These are phyloP conservation scores for Anoplius nigerrimus DNA, from an alignment of 2,888 invertebrate genomes.

Conservation along the genomic window DNA sequence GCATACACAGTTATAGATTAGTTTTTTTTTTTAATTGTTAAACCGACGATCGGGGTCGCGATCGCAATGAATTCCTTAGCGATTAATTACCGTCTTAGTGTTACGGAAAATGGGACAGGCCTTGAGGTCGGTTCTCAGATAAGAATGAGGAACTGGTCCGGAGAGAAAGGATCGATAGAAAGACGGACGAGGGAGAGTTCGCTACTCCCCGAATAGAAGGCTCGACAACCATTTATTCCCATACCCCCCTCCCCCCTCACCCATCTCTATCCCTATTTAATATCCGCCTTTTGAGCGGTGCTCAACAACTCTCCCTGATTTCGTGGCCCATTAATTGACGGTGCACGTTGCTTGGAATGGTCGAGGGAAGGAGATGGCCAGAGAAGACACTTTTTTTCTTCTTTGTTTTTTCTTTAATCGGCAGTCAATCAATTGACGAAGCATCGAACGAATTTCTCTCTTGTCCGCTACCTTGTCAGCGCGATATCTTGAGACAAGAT, in stretches of 20 bases:
- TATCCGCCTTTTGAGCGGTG: not conserved
- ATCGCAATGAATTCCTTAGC: slow-evolving; percentile 27
- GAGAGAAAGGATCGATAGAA: slow-evolving; percentile 9
- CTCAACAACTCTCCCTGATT: not conserved
- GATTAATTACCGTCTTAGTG: slow-evolving; percentile 26
- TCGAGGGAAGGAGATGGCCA: too few relatives aligned
- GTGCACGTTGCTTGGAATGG: not conserved
- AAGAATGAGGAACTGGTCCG: slow-evolving; percentile 20
- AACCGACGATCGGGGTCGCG: slow-evolving; percentile 17
- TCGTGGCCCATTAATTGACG: not conserved
- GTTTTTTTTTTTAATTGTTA: slow-evolving; percentile 5
- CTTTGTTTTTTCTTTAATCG: too few relatives aligned
- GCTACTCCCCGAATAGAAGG: too few relatives aligned
- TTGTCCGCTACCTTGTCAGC: too few relatives aligned
- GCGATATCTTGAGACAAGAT: too few relatives aligned
- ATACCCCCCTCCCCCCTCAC: too few relatives aligned
- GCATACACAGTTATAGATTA: not conserved
- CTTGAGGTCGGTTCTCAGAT: slow-evolving; percentile 8
- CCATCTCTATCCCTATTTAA: too few relatives aligned
- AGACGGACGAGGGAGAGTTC: not conserved
- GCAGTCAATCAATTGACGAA: too few relatives aligned
- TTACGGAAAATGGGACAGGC: slow-evolving; percentile 9
- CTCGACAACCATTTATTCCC: too few relatives aligned
- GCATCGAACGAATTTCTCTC: too few relatives aligned
- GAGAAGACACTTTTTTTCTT: too few relatives aligned